Conservation (phyloP, 2,888 invertebrate genomes). For the Drosophila sordidapex region DNA sequence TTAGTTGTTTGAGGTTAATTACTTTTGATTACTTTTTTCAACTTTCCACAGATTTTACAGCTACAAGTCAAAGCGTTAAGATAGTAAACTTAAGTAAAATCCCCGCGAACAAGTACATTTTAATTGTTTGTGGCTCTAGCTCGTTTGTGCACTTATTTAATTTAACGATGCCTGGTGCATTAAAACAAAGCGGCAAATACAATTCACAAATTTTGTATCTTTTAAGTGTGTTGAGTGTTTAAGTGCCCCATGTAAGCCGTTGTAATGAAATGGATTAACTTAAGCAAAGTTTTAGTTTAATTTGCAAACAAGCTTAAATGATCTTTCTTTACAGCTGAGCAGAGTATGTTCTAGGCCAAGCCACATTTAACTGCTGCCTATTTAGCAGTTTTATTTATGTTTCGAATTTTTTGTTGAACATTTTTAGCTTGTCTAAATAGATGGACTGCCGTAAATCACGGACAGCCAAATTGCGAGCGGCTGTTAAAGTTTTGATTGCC, state of each 20-base stretch:
- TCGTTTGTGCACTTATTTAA: neutral
- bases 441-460: conserved; percentile 43
- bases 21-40: neutral
- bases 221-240: neutral
- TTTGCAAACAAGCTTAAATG: neutral
- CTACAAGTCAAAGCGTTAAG: neutral
- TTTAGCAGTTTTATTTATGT: conserved; percentile 27
- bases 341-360: neutral
- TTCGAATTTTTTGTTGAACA: conserved; percentile 20
- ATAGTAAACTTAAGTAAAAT: neutral
- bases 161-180: neutral
- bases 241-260: neutral
- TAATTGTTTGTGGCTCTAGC: neutral
- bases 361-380: neutral
- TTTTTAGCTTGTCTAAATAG: conserved; percentile 20
- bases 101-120: neutral
- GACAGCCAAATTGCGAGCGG: conserved; percentile 37
- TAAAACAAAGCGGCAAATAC: neutral
- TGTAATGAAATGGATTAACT: neutral
- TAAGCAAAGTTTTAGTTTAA: neutral
- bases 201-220: neutral
- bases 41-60: neutral
- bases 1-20: neutral
- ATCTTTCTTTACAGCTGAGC: neutral
- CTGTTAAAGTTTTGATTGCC: conserved; percentile 73